phyloP scores from a whole-genome alignment of 37 sponge, comb jelly and placozoan species.

The Diacarnus erythraeanus region DNA sequence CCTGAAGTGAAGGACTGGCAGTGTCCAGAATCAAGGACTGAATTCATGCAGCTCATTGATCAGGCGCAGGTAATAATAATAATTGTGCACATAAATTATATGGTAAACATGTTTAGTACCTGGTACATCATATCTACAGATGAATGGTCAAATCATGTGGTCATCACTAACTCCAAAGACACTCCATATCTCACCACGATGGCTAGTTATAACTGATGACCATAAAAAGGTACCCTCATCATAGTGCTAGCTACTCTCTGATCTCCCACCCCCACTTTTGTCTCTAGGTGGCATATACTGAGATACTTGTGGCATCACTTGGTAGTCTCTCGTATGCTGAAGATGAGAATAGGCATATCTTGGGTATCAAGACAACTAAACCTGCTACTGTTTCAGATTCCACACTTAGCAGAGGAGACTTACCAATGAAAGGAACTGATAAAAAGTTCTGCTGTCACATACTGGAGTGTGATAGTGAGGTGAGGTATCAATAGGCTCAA shows the following conservation, averaged over 20 bases:
- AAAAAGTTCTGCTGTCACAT: conserved; percentile 62
- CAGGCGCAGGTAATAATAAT: conserved; percentile 57
- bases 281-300: conserved; percentile 63
- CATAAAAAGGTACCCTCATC: conserved; percentile 62
- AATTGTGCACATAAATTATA: too few species aligned
- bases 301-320: conserved; percentile 43
- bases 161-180: conserved; percentile 51
- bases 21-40: conserved; percentile 50
- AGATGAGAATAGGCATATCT: conserved; percentile 76
- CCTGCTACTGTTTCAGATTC: not conserved
- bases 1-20: conserved; percentile 70
- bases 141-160: conserved; percentile 67
- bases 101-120: too few species aligned
- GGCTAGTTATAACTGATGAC: conserved; percentile 75
- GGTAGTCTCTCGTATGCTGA: conserved; percentile 87
- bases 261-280: not conserved
- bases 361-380: conserved; percentile 66
- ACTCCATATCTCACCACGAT: conserved; percentile 67
- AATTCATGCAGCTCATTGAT: conserved; percentile 77
- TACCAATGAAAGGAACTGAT: not conserved
- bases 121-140: conserved; percentile 17
- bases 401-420: not conserved
- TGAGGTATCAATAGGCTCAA: not conserved
- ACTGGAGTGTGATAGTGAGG: conserved; percentile 80
- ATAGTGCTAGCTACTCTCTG: not conserved